A percentile compares a stretch with the other conserved stretches of the same genome.
Evolutionary conservation across 92 coral and sea anemone species (phyloP).

Genomic region (Galaxea fascicularis): DNA sequence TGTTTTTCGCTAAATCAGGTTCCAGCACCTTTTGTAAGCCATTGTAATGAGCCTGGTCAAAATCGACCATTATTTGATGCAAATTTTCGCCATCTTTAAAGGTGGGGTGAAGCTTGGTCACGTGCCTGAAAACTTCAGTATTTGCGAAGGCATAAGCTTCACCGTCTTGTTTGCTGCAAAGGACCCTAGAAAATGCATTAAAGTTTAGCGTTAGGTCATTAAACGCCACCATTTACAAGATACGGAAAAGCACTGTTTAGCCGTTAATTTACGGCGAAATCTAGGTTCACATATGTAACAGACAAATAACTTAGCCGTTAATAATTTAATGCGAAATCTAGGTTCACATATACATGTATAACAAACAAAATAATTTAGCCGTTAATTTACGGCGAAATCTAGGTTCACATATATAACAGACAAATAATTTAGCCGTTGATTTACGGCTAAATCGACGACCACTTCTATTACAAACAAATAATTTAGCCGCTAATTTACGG

Average conservation of each 20-base stretch:
- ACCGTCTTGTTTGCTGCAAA: constrained; percentile 60
- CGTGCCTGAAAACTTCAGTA: constrained; percentile 44
- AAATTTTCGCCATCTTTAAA: constrained; percentile 43
- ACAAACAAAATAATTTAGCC: too few species aligned
- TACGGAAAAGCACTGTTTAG: constrained; percentile 37
- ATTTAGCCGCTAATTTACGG: too few species aligned
- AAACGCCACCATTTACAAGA: constrained; percentile 50
- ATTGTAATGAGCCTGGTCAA: constrained; percentile 62
- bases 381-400: too few species aligned
- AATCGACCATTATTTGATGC: constrained; percentile 66
- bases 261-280: too few species aligned
- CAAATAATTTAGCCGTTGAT: too few species aligned
- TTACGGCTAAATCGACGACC: too few species aligned
- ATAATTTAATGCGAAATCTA: too few species aligned
- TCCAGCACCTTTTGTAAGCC: constrained; percentile 42
- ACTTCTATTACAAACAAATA: too few species aligned
- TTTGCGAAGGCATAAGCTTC: constrained; percentile 59
- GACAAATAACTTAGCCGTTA: too few species aligned
- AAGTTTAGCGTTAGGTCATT: constrained; percentile 21
- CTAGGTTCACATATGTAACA: too few species aligned
- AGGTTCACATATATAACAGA: too few species aligned
- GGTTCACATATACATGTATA: too few species aligned
- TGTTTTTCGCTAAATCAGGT: not conserved
- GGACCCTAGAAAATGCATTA: constrained; percentile 53
- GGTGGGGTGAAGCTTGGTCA: constrained; percentile 31